Evolutionary conservation across 2,888 invertebrate genomes (phyloP), one percentile per base, ranked within the genome.

Genomic region (Sarcophaga subvicina): DNA sequence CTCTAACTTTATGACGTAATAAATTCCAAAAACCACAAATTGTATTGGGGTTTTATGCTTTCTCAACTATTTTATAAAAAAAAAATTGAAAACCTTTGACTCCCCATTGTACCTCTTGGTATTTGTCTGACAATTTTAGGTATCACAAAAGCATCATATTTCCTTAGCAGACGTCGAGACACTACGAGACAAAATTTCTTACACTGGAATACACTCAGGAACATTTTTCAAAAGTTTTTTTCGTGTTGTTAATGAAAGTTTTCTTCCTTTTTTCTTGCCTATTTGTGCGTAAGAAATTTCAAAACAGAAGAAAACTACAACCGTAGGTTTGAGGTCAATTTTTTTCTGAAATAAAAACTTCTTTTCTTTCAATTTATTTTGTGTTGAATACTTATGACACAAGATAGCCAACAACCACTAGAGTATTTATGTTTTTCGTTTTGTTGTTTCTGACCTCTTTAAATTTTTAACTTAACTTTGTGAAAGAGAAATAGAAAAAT

Each of bases 131-230:
- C 37, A 37, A 8, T 37, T 37, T 37, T 37, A 8, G 37, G 8
- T 37, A 37, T 10, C 37, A 6, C 37, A 37, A 37, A 37, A 37
- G 69, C 67, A 37, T 75, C 54, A 75, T 20, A 64, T 59, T 82
- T 82, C 70, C 76, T 76, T 45, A 70, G 47, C 81, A 82, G 81
- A 82, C 81, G 49, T 59, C 63, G 69, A 49, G 70, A 70, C 69
- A 78, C 60, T 45, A 47, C 8, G 5, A 47, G 66, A 73, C 67
- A 80, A 47, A 81, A 81, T 59, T 76, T 12, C 25, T 22, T 49
- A 69, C 17, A 14, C 12, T 14, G 54, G 5, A 54, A 17, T 0
- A 3, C 54, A 14, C 17, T 14, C 17, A 17, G 54, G 2, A 54
- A 54, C 2, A 54, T 54, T 54, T 54, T 17, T 12, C 2, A 17